phyloP scores from a whole-genome alignment of 2,113 vertebrate species.

The Coptodon bakossiorum region DNA sequence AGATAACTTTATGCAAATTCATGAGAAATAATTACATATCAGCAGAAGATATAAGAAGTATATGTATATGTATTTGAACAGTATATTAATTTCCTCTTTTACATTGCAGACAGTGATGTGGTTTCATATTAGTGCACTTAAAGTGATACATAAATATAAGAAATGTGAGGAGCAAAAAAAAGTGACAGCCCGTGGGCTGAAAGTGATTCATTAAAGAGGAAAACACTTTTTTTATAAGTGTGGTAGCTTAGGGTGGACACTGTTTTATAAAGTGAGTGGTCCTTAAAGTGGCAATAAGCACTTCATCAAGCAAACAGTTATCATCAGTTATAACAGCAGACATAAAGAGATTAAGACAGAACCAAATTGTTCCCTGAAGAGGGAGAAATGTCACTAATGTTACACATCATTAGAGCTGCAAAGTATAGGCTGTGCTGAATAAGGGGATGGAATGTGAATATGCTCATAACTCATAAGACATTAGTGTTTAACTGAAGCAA shows the following conservation, averaged over 20 bases:
- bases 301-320: not conserved
- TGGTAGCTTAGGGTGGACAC: not conserved
- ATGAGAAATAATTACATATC: not conserved
- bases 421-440: not conserved
- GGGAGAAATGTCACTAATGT: slow-evolving; percentile 13
- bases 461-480: not conserved
- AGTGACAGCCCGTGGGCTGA: not conserved
- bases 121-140: not conserved
- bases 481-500: not conserved
- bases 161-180: not conserved
- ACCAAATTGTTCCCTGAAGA: not conserved
- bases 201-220: not conserved
- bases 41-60: not conserved
- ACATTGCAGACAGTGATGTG: not conserved
- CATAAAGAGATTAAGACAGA: slow-evolving; percentile 17
- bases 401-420: slow-evolving; percentile 21
- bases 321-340: not conserved
- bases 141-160: not conserved
- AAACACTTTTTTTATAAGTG: not conserved
- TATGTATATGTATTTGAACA: not conserved
- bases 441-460: not conserved
- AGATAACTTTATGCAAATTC: not conserved
- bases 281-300: not conserved
- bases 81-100: not conserved
- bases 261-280: not conserved